A percentile compares a stretch with the other conserved stretches of the same genome.
Conservation (phyloP, 1,140 invertebrate species). For the Hyles vespertilio region DNA sequence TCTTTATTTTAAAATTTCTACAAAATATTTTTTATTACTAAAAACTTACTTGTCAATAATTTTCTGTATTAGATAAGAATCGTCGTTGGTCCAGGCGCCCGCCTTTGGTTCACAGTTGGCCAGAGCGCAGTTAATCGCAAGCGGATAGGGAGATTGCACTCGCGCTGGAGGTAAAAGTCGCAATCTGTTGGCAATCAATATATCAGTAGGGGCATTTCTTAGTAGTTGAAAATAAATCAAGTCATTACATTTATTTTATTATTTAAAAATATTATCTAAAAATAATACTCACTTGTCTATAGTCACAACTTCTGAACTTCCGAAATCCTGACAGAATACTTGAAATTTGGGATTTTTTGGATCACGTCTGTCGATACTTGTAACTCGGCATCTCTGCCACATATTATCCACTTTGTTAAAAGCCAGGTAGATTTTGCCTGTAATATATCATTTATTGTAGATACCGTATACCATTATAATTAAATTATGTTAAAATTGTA, state of each 20-base stretch:
- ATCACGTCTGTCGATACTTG: constrained; percentile 45
- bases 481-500: too few relatives aligned
- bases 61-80: constrained; percentile 55
- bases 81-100: constrained; percentile 61
- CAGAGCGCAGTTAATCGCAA: constrained; percentile 69
- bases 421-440: constrained; percentile 68
- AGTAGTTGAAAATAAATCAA: too few relatives aligned
- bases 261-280: too few relatives aligned
- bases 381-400: constrained; percentile 58
- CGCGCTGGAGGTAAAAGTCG: constrained; percentile 39
- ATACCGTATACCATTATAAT: too few relatives aligned
- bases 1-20: neutral
- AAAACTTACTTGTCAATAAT: constrained; percentile 69
- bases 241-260: too few relatives aligned
- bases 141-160: constrained; percentile 35
- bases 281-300: constrained; percentile 52
- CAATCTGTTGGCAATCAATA: constrained; percentile 33
- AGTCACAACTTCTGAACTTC: constrained; percentile 45
- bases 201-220: neutral
- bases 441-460: constrained; percentile 4
- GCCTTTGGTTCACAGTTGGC: constrained; percentile 58
- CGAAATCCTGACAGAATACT: constrained; percentile 62
- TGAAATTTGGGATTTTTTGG: constrained; percentile 31
- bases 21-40: too few relatives aligned
- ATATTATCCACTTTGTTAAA: constrained; percentile 53